Evolutionary conservation across 2,797 vertebrate species (phyloP), one percentile per base, ranked within the genome.

Genomic region (Eospalax fontanierii): DNA sequence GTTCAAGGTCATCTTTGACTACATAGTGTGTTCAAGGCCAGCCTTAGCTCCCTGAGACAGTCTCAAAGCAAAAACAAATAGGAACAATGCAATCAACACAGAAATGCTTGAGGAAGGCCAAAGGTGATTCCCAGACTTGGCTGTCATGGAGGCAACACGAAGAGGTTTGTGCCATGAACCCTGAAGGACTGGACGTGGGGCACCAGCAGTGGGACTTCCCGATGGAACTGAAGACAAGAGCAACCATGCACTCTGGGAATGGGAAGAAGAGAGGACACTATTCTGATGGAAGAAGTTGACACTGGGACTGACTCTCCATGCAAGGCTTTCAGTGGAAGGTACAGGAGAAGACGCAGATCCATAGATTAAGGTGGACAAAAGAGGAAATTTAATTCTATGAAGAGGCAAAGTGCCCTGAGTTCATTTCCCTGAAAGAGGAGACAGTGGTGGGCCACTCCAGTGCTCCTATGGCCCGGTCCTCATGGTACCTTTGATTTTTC

Each of bases 81-180:
- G 26, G 22, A 84, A 73, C 21, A 50, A 10, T 2, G 7, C 21
- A 38, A 2, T 59, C 30, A 19, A 70, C 22, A 24, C 3, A n/a
- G 30, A 38, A 59, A 40, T 0, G 1, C 21, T 75, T 22, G 1
- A 35, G 40, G 54, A 18, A 3, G 87, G 61, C 4, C 24, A 18
- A 14, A 12, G 15, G 2, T 0, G 16, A 19, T 46, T 57, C 35
- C 59, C 8, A 54, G 75, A 33, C 9, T n/a, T 30, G 61, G 46
- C 3, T 18, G 26, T 7, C 76, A 38, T 33, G 35, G 8, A 66
- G 33, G 15, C 1, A 6, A 16, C 19, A 26, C 28, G 18, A 18
- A 35, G 35, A 76, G 22, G 4, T 0, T 0, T 0, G 8, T 40
- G 43, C 30, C 26, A 11, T 3, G 24, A 3, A 19, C 21, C 16